These are phyloP conservation scores for Tetragonula clypearis DNA, from an alignment of 1,140 invertebrate genomes.

Conservation along the genomic window DNA sequence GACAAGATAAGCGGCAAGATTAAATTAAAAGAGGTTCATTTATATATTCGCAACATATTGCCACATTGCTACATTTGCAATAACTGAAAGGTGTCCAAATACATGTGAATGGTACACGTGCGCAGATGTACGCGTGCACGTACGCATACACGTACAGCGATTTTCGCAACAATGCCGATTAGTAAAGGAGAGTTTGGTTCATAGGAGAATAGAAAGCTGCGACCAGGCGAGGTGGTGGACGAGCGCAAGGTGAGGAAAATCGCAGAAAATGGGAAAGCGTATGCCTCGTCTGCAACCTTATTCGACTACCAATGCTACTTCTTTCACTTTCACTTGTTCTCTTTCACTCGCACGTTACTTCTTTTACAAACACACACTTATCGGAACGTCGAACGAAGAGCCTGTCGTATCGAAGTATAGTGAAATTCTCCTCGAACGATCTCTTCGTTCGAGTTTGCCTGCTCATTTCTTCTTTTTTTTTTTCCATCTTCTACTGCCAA, in stretches of 20 bases:
- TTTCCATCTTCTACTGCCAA: constrained; percentile 4
- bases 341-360: constrained; percentile 53
- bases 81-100: neutral
- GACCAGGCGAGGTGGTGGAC: constrained; percentile 94
- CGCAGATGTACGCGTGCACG: neutral
- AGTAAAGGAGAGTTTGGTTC: constrained; percentile 81
- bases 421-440: neutral
- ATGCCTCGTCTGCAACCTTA: constrained; percentile 76
- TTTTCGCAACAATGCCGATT: constrained; percentile 43
- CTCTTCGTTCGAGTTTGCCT: constrained; percentile 56
- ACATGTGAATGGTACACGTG: neutral
- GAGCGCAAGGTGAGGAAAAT: constrained; percentile 93
- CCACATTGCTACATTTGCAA: neutral
- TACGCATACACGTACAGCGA: constrained; percentile 67
- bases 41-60: neutral
- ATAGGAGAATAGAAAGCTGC: constrained; percentile 92
- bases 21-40: neutral
- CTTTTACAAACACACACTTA: constrained; percentile 59
- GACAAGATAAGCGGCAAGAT: neutral
- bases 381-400: constrained; percentile 52
- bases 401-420: neutral
- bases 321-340: constrained; percentile 52
- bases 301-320: constrained; percentile 65
- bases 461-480: constrained; percentile 23
- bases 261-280: constrained; percentile 66